Evolutionary conservation across 37 sponge, comb jelly and placozoan species (phyloP), one percentile per base, ranked within the genome.

Genomic region (Theonella swinhoei): DNA sequence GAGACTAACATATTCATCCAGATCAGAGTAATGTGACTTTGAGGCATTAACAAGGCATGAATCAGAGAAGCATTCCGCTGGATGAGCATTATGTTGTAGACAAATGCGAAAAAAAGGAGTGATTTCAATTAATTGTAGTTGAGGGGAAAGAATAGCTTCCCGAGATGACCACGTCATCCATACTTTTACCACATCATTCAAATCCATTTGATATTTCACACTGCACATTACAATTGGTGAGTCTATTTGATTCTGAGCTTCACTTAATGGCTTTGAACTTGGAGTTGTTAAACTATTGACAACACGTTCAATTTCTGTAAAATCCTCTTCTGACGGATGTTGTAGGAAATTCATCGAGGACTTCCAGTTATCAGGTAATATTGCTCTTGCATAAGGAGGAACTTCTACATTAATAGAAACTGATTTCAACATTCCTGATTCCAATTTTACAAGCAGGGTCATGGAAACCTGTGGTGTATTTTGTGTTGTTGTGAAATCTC

Each of bases 11-110:
- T 93, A 93, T 37, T 86, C 75, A 23, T 70, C 0, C 3, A 88
- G 77, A 59, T 28, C 40, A 25, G 26, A 19, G 62, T 93, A 93
- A 0, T 42, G 26, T 1, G 2, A 1, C n/a, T 66, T 81, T 11
- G 93, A 93, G 14, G 93, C 89, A 29, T 71, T 39, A 1, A 54
- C 28, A 2, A 88, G 64, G 36, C 54, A 29, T 24, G 83, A 62
- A 30, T 78, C 79, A 61, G 89, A 82, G 39, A 93, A 93, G 37
- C 93, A 89, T 23, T 85, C 81, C 11, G 89, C 81, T 22, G 93
- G 93, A 28, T 72, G 70, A 14, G 47, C 3, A 35, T 76, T 85
- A 66, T 93, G 93, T 31, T 93, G 89, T 0, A 93, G 42, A 58
- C 93, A 93, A 2, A 93, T 29, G 3, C 74, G 72, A 7, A 86